Conservation (phyloP, 2,888 invertebrate species). For the Pseudolycoriella hygida region DNA sequence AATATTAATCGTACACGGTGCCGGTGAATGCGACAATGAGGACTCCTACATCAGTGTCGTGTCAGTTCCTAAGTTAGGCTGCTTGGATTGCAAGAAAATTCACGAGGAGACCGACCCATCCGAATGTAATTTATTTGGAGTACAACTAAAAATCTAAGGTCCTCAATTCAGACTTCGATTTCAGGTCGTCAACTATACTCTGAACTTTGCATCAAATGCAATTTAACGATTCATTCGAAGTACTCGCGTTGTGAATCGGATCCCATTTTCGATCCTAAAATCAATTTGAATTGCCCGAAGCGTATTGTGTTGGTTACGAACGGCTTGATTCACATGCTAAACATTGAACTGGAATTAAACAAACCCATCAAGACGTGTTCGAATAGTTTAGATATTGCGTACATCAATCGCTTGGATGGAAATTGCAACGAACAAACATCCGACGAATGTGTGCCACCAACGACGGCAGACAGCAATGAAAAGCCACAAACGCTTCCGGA, state of each 20-base stretch:
- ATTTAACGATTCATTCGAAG: slow-evolving; percentile 80
- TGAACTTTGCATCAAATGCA: slow-evolving; percentile 61
- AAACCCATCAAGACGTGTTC: slow-evolving; percentile 5
- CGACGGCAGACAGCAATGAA: background rate
- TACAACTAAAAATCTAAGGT: no score
- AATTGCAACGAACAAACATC: background rate
- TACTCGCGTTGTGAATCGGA: slow-evolving; percentile 79
- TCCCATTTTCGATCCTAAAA: slow-evolving; percentile 53
- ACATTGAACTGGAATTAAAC: slow-evolving; percentile 39
- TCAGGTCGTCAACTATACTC: slow-evolving; percentile 9
- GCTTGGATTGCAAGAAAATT: slow-evolving; percentile 39
- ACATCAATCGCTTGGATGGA: slow-evolving; percentile 4
- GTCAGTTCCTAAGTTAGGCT: slow-evolving; percentile 41
- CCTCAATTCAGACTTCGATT: no score
- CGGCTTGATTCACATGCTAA: slow-evolving; percentile 63
- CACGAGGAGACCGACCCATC: slow-evolving; percentile 29
- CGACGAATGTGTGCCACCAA: background rate
- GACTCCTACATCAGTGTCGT: slow-evolving; percentile 29
- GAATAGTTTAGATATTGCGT: slow-evolving; percentile 4
- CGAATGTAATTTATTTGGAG: no score
- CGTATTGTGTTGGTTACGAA: slow-evolving; percentile 72
- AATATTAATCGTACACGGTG: slow-evolving; percentile 40
- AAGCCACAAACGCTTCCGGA: background rate
- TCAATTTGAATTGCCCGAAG: slow-evolving; percentile 49
- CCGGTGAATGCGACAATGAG: slow-evolving; percentile 26